These are phyloP conservation scores for Microtus montanus DNA, from an alignment of 2,113 vertebrate species.

Conservation along the genomic window DNA sequence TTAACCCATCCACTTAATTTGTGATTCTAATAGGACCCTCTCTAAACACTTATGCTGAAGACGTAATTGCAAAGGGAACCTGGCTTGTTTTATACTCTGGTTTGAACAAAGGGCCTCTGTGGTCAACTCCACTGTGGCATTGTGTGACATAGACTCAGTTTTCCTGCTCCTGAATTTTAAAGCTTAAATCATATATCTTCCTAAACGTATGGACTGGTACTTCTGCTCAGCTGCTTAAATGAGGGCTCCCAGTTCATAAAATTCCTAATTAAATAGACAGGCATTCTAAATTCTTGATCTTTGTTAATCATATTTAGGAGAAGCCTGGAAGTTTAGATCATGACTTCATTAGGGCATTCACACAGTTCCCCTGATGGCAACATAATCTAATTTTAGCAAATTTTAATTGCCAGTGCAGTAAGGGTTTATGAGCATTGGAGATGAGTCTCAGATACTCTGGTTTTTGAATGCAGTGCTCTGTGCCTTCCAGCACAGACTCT, in stretches of 20 bases:
- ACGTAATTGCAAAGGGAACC: slow-evolving; percentile 26
- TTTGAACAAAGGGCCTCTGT: neutral
- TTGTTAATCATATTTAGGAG: slow-evolving; percentile 71
- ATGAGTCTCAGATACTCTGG: slow-evolving; percentile 36
- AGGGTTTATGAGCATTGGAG: slow-evolving; percentile 39
- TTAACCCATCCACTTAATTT: slow-evolving; percentile 39
- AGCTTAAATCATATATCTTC: slow-evolving; percentile 27
- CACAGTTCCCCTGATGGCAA: slow-evolving; percentile 62
- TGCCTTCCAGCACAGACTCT: neutral
- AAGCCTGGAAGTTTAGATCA: slow-evolving; percentile 67
- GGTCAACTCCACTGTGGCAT: neutral
- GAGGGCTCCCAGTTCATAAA: slow-evolving; percentile 68
- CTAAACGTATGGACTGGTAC: slow-evolving; percentile 35
- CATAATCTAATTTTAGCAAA: slow-evolving; percentile 76
- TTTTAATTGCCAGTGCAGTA: slow-evolving; percentile 69
- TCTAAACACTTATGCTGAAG: slow-evolving; percentile 21
- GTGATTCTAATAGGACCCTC: neutral
- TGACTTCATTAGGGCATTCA: slow-evolving; percentile 71
- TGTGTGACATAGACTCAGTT: neutral
- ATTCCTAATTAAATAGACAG: slow-evolving; percentile 73
- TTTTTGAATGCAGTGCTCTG: neutral
- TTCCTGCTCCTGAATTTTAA: slow-evolving; percentile 50
- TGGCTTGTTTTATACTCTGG: neutral
- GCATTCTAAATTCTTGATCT: slow-evolving; percentile 69
- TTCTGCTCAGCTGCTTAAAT: slow-evolving; percentile 57